A percentile compares a stretch with the other conserved stretches of the same genome.
phyloP scores from a whole-genome alignment of 53 echinoderm and acorn worm genomes.

The Hippasteria phrygiana region DNA sequence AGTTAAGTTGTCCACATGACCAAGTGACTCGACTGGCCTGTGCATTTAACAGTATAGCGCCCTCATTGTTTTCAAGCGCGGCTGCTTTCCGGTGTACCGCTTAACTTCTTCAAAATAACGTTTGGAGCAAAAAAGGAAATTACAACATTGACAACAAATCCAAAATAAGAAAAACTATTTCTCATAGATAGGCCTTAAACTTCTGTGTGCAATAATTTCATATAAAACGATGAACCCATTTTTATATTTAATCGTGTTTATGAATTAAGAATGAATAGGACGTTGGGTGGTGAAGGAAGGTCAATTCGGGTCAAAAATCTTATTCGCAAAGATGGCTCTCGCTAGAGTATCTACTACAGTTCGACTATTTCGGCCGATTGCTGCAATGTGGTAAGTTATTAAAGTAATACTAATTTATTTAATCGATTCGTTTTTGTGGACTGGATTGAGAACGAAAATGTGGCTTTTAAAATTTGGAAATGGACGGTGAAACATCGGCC shows the following conservation, averaged over 20 bases:
- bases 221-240: not conserved
- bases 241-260: not conserved
- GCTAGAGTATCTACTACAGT: conserved; percentile 12
- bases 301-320: not conserved
- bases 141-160: too few relatives aligned
- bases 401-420: not conserved
- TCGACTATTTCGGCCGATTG: conserved; percentile 54
- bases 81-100: too few relatives aligned
- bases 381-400: conserved; percentile 38
- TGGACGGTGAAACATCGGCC: too few relatives aligned
- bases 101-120: too few relatives aligned
- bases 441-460: not conserved
- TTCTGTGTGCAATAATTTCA: too few relatives aligned
- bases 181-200: too few relatives aligned
- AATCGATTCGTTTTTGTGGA: not conserved
- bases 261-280: not conserved
- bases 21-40: too few relatives aligned
- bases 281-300: conserved; percentile 9
- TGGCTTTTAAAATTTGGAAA: not conserved
- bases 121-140: too few relatives aligned
- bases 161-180: too few relatives aligned
- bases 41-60: too few relatives aligned
- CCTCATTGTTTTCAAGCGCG: too few relatives aligned
- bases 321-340: conserved; percentile 33
- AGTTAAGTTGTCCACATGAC: too few relatives aligned